A percentile compares a stretch with the other conserved stretches of the same genome.
phyloP scores from a whole-genome alignment of 2,888 invertebrate genomes.

The Elysia crispata region DNA sequence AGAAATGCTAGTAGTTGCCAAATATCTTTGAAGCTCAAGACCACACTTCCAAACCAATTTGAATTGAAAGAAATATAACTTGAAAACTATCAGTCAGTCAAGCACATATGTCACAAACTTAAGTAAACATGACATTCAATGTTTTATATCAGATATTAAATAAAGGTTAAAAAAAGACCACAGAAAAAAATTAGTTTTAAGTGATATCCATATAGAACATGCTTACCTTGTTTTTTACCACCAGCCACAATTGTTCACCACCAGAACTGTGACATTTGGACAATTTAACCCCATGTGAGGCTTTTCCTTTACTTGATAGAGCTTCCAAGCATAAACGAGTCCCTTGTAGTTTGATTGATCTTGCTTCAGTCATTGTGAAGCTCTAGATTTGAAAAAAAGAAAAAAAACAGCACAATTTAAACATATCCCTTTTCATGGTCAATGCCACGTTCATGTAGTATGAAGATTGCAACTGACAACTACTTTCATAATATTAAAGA shows the following conservation, averaged over 20 bases:
- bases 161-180: too few relatives aligned
- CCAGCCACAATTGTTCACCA: constrained; percentile 32
- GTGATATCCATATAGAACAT: too few relatives aligned
- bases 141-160: too few relatives aligned
- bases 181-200: too few relatives aligned
- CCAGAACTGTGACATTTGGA: constrained; percentile 39
- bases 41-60: too few relatives aligned
- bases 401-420: neutral
- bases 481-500: neutral
- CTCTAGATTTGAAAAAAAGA: neutral
- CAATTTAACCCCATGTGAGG: neutral
- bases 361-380: constrained; percentile 25
- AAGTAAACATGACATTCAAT: too few relatives aligned
- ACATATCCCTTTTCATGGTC: neutral
- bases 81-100: too few relatives aligned
- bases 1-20: too few relatives aligned
- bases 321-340: constrained; percentile 32
- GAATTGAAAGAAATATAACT: too few relatives aligned
- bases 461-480: neutral
- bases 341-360: constrained; percentile 6
- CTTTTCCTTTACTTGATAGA: neutral
- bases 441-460: neutral
- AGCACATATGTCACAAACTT: too few relatives aligned
- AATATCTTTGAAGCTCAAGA: too few relatives aligned
- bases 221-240: constrained; percentile 9